Percentiles rank a stretch among this genome's conserved stretches.
These are phyloP conservation scores for Piliocolobus tephrosceles DNA, from an alignment of 2,113 vertebrate genomes.

Conservation along the genomic window DNA sequence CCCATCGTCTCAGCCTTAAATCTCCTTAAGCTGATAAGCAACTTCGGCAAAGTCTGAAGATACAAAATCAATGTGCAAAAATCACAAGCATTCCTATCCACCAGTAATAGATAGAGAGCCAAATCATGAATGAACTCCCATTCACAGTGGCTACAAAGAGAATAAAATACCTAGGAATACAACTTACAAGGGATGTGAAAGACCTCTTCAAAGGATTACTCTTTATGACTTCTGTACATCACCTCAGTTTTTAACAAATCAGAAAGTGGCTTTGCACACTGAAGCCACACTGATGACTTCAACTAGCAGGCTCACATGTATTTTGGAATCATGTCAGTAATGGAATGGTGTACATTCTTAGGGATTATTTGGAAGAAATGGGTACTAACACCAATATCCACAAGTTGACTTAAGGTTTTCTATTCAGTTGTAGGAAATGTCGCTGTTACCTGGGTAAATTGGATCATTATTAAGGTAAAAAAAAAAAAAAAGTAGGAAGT, in stretches of 20 bases:
- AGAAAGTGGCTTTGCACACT: background rate
- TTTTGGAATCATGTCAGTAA: background rate
- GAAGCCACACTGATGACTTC: background rate
- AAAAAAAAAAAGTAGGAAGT: background rate
- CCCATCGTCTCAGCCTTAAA: too few relatives aligned
- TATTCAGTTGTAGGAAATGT: background rate
- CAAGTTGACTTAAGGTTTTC: background rate
- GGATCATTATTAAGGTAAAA: background rate
- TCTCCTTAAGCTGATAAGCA: too few relatives aligned
- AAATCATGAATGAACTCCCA: too few relatives aligned
- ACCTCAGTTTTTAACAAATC: background rate
- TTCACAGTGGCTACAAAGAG: too few relatives aligned
- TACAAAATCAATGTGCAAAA: too few relatives aligned
- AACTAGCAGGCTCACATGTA: background rate
- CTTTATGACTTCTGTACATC: background rate
- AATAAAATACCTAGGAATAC: too few relatives aligned
- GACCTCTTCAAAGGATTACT: background rate
- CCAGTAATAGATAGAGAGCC: too few relatives aligned
- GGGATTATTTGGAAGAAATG: background rate
- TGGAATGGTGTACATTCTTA: background rate
- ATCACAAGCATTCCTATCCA: too few relatives aligned
- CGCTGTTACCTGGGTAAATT: background rate
- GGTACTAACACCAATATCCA: background rate
- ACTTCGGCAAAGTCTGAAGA: too few relatives aligned
- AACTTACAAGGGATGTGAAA: too few relatives aligned